These are phyloP conservation scores for Tragelaphus imberbis DNA, from an alignment of 2,113 vertebrate genomes.

Conservation along the genomic window DNA sequence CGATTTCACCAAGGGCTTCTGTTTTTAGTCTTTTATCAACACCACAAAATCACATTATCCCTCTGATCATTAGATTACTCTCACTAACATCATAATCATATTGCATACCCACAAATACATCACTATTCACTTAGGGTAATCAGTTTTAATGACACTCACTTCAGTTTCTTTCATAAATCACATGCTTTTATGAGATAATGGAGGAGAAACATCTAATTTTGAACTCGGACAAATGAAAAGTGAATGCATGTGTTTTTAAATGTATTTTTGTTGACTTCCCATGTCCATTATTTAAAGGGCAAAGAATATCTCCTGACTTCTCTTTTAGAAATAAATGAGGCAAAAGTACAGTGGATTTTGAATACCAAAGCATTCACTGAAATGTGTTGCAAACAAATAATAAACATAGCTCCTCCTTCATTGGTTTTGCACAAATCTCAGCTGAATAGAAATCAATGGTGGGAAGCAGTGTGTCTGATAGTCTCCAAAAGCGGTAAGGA, in stretches of 20 bases:
- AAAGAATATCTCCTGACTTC: slow-evolving; percentile 57
- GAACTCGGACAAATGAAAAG: slow-evolving; percentile 69
- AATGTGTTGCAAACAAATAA: slow-evolving; percentile 35
- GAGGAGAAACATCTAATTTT: slow-evolving; percentile 72
- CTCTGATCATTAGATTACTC: slow-evolving; percentile 72
- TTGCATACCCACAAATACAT: slow-evolving; percentile 68
- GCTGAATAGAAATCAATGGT: slow-evolving; percentile 40
- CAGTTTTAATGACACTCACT: slow-evolving; percentile 72
- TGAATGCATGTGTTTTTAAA: slow-evolving; percentile 64
- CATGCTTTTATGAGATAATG: slow-evolving; percentile 76
- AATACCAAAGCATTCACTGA: slow-evolving; percentile 17
- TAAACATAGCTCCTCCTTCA: slow-evolving; percentile 42
- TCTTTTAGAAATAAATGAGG: slow-evolving; percentile 71
- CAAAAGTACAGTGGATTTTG: slow-evolving; percentile 51
- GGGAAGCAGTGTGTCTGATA: not conserved
- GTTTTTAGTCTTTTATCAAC: slow-evolving; percentile 51
- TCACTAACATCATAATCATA: slow-evolving; percentile 73
- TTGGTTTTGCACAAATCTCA: slow-evolving; percentile 58
- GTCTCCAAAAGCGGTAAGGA: not conserved
- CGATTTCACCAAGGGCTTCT: not conserved
- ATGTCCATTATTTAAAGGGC: slow-evolving; percentile 64
- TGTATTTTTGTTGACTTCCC: slow-evolving; percentile 63
- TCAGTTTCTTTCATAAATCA: slow-evolving; percentile 76
- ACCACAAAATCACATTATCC: slow-evolving; percentile 60
- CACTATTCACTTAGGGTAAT: slow-evolving; percentile 74